phyloP scores from a whole-genome alignment of 2,888 invertebrate genomes.

The Troides oblongomaculatus region DNA sequence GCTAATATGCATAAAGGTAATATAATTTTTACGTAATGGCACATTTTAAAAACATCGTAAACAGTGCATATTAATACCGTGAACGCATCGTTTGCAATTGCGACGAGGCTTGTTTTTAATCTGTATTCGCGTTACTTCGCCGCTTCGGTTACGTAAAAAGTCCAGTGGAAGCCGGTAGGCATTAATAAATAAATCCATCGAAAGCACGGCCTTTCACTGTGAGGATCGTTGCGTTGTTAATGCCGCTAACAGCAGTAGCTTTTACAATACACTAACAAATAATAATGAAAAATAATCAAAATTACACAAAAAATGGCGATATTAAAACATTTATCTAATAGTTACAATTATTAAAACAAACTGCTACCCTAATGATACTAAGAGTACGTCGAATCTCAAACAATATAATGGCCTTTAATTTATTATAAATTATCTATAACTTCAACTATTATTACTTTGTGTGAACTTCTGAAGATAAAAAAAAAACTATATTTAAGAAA shows the following conservation, averaged over 20 bases:
- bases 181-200: conserved; percentile 37
- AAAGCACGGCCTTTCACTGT: conserved; percentile 42
- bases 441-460: too few relatives aligned
- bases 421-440: too few relatives aligned
- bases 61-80: conserved; percentile 16
- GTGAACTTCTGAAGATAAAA: too few relatives aligned
- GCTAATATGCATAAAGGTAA: too few relatives aligned
- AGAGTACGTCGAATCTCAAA: neutral
- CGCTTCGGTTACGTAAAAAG: conserved; percentile 35
- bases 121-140: conserved; percentile 32
- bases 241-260: neutral
- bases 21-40: conserved; percentile 14
- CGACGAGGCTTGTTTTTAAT: conserved; percentile 30
- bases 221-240: conserved; percentile 28
- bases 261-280: neutral
- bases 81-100: conserved; percentile 14
- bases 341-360: neutral
- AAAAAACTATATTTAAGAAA: too few relatives aligned
- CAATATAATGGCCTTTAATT: too few relatives aligned
- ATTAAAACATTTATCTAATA: neutral
- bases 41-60: conserved; percentile 19
- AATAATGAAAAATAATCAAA: neutral
- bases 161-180: conserved; percentile 34
- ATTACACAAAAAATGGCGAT: neutral
- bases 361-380: neutral